Base-by-base conservation (phyloP, 2,888 invertebrate genomes). In the Hirtodrosophila trivittata region DNA sequence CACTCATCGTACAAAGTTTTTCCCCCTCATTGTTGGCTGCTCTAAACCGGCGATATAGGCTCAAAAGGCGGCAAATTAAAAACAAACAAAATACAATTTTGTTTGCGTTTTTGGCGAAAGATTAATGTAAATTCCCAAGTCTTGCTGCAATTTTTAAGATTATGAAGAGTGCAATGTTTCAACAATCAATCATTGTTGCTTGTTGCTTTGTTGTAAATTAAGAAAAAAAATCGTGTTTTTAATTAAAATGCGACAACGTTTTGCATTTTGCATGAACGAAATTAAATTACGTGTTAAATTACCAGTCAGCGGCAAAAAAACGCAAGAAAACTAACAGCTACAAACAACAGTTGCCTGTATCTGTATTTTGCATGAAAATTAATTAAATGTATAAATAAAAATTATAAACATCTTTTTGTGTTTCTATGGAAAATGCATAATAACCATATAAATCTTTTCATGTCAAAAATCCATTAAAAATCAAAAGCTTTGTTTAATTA, bases 251-350 rank as follows among this genome's bases (percentile, higher is more conserved):
- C 51, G 30, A 58, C 35, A 47, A 41, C 52, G 47, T 45, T 49
- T 46, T 12, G 13, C 35, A 32, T 46, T 62, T 70, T 70, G 63
- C 57, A 64, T 59, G 52, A 63, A 30, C 32, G 18, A 54, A 73
- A 64, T 67, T 55, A 67, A 82, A 80, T 78, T 78, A 76, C 59
- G 69, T 75, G 69, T 67, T 69, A 64, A 78, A 70, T 86, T 86
- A 54, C 25, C 41, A 59, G 41, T 46, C 35, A 70, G 50, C 43
- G 63, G 64, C 46, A 58, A 65, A 43, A 72, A 66, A 57, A 63
- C 56, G 54, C 50, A 62, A 50, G 21, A 28, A 51, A 46, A 41
- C 26, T 51, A 42, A 26, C 30, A 26, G 52, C 49, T 9, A 47
- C 26, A 18, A 45, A 51, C n/a, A 54, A 25, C 39, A 46, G 18